A percentile compares a stretch with the other conserved stretches of the same genome.
Evolutionary conservation across 2,888 invertebrate genomes (phyloP).

Genomic region (Liopterus haemorrhoidalis): DNA sequence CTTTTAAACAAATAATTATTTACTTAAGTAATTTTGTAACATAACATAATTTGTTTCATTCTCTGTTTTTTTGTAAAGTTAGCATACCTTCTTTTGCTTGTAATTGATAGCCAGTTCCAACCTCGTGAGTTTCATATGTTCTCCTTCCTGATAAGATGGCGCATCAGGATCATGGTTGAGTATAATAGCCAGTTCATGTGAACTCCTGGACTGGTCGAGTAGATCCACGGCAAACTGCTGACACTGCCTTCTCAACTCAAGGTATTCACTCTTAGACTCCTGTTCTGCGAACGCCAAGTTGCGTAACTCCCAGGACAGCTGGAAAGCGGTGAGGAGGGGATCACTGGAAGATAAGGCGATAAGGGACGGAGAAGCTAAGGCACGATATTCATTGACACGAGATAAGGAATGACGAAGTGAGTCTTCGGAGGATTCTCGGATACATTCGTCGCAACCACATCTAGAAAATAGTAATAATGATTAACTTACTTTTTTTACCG

Average conservation of each 20-base stretch:
- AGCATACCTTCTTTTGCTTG: slow-evolving; percentile 88
- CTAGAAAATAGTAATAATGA: slow-evolving; percentile 41
- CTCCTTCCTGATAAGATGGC: slow-evolving; percentile 67
- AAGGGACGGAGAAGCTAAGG: slow-evolving; percentile 86
- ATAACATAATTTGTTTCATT: too few species aligned
- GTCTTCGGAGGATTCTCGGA: slow-evolving; percentile 65
- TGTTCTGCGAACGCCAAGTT: slow-evolving; percentile 81
- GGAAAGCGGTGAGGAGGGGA: slow-evolving; percentile 89
- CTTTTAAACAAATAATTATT: too few species aligned
- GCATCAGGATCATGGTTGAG: slow-evolving; percentile 83
- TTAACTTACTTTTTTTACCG: too few species aligned
- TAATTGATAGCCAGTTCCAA: slow-evolving; percentile 87
- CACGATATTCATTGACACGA: slow-evolving; percentile 87
- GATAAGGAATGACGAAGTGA: slow-evolving; percentile 78
- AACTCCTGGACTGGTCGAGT: slow-evolving; percentile 84
- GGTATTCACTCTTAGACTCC: slow-evolving; percentile 88
- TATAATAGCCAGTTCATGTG: slow-evolving; percentile 87
- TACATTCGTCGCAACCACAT: slow-evolving; percentile 87
- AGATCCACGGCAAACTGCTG: slow-evolving; percentile 89
- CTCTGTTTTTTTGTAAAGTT: too few species aligned
- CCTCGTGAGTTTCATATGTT: slow-evolving; percentile 77
- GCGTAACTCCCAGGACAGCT: slow-evolving; percentile 89
- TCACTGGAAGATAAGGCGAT: slow-evolving; percentile 89
- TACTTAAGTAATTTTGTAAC: too few species aligned
- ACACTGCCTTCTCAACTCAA: slow-evolving; percentile 75